Percentiles rank a stretch among this genome's conserved stretches.
Evolutionary conservation across 2,888 invertebrate genomes (phyloP).

Genomic region (Cyaniris semiargus): DNA sequence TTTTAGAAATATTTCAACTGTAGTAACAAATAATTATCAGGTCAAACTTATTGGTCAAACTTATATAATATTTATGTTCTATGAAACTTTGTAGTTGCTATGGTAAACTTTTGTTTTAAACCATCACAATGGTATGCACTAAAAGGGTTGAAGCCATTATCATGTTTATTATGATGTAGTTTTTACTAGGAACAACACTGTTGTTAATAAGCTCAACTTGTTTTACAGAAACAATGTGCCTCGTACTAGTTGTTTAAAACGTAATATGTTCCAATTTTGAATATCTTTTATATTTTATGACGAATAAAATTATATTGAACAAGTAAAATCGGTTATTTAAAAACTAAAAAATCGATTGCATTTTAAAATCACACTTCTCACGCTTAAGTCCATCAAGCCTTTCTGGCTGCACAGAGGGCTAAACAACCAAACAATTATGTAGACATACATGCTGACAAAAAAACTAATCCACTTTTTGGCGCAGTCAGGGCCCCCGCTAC

Average conservation of each 20-base stretch:
- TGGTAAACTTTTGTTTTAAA: constrained; percentile 32
- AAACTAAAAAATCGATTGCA: no score
- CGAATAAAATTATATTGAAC: background rate
- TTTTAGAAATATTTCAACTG: background rate
- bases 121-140: constrained; percentile 11
- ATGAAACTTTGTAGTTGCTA: background rate
- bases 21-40: background rate
- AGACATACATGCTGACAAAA: no score
- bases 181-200: constrained; percentile 1
- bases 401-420: no score
- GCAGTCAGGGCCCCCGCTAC: no score
- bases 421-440: no score
- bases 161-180: constrained; percentile 15
- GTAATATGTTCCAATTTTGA: background rate
- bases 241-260: background rate
- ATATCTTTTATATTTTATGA: background rate
- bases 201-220: constrained; percentile 11
- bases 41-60: no score
- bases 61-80: background rate
- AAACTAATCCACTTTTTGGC: no score
- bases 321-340: no score
- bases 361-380: no score
- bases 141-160: constrained; percentile 11
- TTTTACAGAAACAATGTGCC: background rate
- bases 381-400: no score